Percentiles rank a stretch among this genome's conserved stretches.
These are phyloP conservation scores for Leucophenga maculata DNA, from an alignment of 2,888 invertebrate species.

Conservation along the genomic window DNA sequence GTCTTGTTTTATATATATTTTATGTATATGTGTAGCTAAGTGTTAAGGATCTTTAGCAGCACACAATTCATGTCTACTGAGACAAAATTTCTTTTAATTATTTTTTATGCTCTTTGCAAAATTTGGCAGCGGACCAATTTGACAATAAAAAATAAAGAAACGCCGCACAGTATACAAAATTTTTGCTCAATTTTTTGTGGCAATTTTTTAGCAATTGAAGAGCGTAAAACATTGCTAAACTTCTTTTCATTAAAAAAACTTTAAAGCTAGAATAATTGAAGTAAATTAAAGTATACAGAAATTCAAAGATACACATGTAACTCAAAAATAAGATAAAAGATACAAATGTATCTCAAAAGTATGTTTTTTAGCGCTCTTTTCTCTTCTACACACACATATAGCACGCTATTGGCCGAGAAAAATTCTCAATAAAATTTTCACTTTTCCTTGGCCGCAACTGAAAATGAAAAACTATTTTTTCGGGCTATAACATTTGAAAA, in stretches of 20 bases:
- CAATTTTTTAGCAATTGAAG: constrained; percentile 1
- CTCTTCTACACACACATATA: constrained; percentile 1
- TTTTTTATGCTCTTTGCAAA: constrained; percentile 26
- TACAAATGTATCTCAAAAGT: neutral
- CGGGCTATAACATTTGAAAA: constrained; percentile 35
- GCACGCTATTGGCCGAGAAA: neutral
- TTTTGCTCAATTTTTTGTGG: constrained; percentile 18
- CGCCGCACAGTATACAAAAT: too few relatives aligned
- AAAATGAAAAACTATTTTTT: constrained; percentile 32
- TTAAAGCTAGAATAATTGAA: too few relatives aligned
- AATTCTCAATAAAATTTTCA: constrained; percentile 13
- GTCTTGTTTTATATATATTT: too few relatives aligned
- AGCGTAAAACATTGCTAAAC: neutral
- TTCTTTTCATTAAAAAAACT: neutral
- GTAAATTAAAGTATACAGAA: too few relatives aligned
- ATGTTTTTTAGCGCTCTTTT: neutral
- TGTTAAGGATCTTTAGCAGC: neutral
- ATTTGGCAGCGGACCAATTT: constrained; percentile 54
- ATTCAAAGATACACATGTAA: too few relatives aligned
- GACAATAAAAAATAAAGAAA: constrained; percentile 37
- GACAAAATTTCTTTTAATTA: neutral
- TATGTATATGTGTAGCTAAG: too few relatives aligned
- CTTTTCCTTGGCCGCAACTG: constrained; percentile 12
- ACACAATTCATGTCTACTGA: neutral
- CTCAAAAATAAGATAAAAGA: neutral